Evolutionary conservation across 1,140 invertebrate species (phyloP).

Genomic region (Mesaphorura yosii): DNA sequence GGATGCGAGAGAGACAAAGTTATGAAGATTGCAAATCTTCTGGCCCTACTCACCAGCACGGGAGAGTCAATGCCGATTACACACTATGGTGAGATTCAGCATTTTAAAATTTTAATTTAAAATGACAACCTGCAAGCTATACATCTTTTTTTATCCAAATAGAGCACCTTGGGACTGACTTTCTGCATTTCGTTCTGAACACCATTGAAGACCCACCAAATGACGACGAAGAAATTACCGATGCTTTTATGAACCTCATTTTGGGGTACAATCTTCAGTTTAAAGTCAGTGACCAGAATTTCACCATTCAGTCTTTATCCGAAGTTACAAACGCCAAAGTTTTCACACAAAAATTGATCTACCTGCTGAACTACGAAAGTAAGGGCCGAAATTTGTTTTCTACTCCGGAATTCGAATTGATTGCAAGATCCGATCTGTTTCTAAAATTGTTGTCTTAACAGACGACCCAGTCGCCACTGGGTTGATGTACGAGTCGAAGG

Average conservation of each 20-base stretch:
- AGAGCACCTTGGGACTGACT: conserved; percentile 67
- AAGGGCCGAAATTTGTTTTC: conserved; percentile 33
- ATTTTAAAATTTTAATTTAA: too few species aligned
- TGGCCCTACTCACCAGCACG: conserved; percentile 76
- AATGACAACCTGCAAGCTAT: neutral
- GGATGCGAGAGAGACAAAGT: conserved; percentile 33
- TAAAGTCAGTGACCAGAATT: conserved; percentile 49
- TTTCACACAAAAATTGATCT: conserved; percentile 77
- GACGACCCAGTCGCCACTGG: conserved; percentile 62
- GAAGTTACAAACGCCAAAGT: conserved; percentile 60
- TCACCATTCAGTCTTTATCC: conserved; percentile 61
- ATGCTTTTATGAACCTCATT: conserved; percentile 68
- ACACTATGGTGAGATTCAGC: conserved; percentile 61
- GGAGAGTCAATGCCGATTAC: conserved; percentile 73
- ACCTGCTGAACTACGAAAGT: conserved; percentile 82
- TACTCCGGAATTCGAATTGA: neutral
- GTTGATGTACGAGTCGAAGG: conserved; percentile 54
- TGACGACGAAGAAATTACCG: conserved; percentile 65
- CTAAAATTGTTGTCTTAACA: conserved; percentile 37
- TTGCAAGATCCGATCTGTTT: neutral
- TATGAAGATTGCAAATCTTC: conserved; percentile 59
- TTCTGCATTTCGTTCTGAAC: conserved; percentile 64
- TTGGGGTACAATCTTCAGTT: conserved; percentile 83
- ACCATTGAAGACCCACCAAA: conserved; percentile 65
- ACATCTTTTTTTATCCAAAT: conserved; percentile 34